Base-by-base conservation (phyloP, 2,888 invertebrate species). In the Dasypogon diadema region DNA sequence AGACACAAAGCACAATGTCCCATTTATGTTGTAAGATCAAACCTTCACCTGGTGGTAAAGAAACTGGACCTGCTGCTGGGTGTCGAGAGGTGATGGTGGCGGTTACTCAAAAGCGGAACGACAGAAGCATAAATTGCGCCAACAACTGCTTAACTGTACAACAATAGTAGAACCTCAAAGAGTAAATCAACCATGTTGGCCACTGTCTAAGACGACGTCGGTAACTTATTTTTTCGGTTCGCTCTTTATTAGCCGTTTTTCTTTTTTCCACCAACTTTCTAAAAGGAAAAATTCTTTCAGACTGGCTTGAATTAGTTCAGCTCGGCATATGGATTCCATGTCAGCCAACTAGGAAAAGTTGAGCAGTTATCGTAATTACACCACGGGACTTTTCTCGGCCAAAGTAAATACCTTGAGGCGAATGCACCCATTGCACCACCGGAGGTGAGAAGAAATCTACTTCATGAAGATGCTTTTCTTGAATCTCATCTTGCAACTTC, bases 241-340 rank as follows among this genome's bases (percentile, higher is more conserved):
- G 10, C 26, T 56, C 30, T 1, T 30, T 42, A 26, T 48, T 48
- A 24, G 46, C 24, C n/a, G 26, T 68, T 46, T 68, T 24, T 12
- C n/a, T 42, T 48, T 24, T 48, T 6, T 21, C 24, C 26, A 24
- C n/a, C 1, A 48, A 68, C 16, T 68, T 68, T 68, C 65, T 68
- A 68, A 68, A 68, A 68, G 48, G 65, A 48, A 68, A 68, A 46
- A 68, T 48, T 48, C 65, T 68, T 46, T 3, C 22, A 68, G 65
- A 68, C 65, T 24, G 48, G 65, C 56, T 56, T 2, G 12, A 68
- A 24, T 68, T 24, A 14, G 24, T 68, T 48, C 46, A 46, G 48
- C 18, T 10, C 18, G 18, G n/a, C n/a, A n/a, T n/a, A n/a, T 68
- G 10, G 14, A 24, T 56, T 56, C 56, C 24, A 30, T 30, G 14